Percentiles rank a stretch among this genome's conserved stretches.
Conservation (phyloP, 2,888 invertebrate genomes). For the Aromia moschata region DNA sequence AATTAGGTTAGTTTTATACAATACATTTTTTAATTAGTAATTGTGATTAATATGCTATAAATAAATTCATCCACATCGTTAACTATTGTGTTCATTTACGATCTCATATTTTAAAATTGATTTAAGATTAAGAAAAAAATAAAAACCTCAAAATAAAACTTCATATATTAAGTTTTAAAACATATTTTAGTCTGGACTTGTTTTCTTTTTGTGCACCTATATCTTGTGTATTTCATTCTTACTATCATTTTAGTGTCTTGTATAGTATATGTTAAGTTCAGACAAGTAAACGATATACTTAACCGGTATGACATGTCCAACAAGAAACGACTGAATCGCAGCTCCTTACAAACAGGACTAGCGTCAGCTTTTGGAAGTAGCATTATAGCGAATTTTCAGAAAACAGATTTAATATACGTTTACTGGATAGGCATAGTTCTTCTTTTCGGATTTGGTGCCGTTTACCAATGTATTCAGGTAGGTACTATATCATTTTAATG, state of each 20-base stretch:
- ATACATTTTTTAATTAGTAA: too few species aligned
- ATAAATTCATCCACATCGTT: too few species aligned
- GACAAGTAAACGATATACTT: slow-evolving; percentile 41
- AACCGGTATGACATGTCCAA: slow-evolving; percentile 37
- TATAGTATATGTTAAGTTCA: slow-evolving; percentile 43
- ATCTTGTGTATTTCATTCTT: background rate
- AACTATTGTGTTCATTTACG: too few species aligned
- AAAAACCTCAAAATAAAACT: too few species aligned
- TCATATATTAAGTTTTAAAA: too few species aligned
- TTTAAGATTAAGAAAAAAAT: too few species aligned
- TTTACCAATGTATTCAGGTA: slow-evolving; percentile 69
- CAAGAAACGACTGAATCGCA: slow-evolving; percentile 39
- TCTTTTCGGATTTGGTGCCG: slow-evolving; percentile 67
- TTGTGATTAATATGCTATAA: too few species aligned
- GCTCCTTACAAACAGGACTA: slow-evolving; percentile 63
- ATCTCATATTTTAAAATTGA: too few species aligned
- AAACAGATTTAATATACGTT: slow-evolving; percentile 65
- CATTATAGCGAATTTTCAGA: slow-evolving; percentile 72
- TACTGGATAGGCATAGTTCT: slow-evolving; percentile 69
- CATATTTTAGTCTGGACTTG: too few species aligned
- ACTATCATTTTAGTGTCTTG: slow-evolving; percentile 29
- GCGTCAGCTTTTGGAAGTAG: slow-evolving; percentile 67
- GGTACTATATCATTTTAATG: too few species aligned
- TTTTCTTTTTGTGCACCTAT: too few species aligned
- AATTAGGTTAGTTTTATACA: too few species aligned